Evolutionary conservation across 2,888 invertebrate genomes (phyloP), one percentile per base, ranked within the genome.

Genomic region (Isotomurus palustris): DNA sequence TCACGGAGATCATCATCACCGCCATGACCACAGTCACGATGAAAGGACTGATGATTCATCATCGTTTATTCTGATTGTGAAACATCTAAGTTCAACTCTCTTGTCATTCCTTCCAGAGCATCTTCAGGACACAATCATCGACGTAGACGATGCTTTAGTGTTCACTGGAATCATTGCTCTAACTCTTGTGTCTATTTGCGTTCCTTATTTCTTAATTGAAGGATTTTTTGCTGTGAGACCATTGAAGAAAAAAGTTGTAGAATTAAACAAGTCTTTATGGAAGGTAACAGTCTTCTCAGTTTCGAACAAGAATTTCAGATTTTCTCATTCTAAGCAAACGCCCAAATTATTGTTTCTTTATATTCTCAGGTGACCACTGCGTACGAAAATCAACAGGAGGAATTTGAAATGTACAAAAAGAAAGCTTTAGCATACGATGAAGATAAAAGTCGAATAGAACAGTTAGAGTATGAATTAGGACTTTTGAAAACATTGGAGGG

Each of bases 121-220:
- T 53, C 53, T 70, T n/a, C 70, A 70, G 50, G 70, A 70, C 35
- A 67, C 67, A 2, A 67, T 70, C 57, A 43, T 68, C 27, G 70
- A 70, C 45, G 68, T 68, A 4, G 65, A 70, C 38, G 67, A 69
- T 58, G 68, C 70, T 8, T 58, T 69, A 29, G 65, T 70, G 8
- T 66, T 70, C 27, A 67, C 68, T 22, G 70, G 70, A 50, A 69
- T 70, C 24, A 67, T 70, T 50, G 70, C 68, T n/a, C 56, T 70
- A 17, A 66, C 67, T 14, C 55, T 70, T 14, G 62, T 70, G 1
- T 68, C 68, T n/a, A 64, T 69, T 41, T 70, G 70, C 56, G 70
- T 70, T 22, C 70, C 70, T 2, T 70, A 69, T 52, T 70, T 62
- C 50, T 47, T 70, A 10, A 60, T 70, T 22, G 67, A 69, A 40